Percentiles rank a stretch among this genome's conserved stretches.
Conservation (phyloP, 2,888 invertebrate species). For the Boloria euphrosyne region DNA sequence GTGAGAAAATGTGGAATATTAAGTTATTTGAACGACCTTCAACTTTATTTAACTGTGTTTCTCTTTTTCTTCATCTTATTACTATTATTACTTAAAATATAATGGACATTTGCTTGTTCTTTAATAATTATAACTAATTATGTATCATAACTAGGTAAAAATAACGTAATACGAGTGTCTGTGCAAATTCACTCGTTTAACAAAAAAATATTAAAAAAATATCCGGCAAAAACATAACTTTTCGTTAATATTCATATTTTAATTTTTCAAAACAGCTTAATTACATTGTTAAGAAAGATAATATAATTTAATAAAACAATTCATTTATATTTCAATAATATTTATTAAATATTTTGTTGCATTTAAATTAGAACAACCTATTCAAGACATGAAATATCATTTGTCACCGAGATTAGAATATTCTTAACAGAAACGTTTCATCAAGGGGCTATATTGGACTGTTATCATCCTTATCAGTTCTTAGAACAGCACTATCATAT, state of each 20-base stretch:
- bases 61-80: not conserved
- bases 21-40: conserved; percentile 15
- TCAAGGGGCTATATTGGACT: conserved; percentile 25
- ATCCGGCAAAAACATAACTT: no score
- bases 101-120: no score
- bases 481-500: conserved; percentile 49
- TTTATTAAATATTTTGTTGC: not conserved
- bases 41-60: conserved; percentile 3
- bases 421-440: conserved; percentile 17
- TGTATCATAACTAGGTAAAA: no score
- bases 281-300: no score
- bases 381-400: conserved; percentile 9
- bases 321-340: no score
- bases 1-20: conserved; percentile 20
- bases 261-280: no score
- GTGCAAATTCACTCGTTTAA: no score
- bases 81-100: not conserved
- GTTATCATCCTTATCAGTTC: conserved; percentile 44
- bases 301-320: no score
- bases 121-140: no score
- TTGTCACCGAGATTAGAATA: conserved; percentile 18
- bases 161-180: no score
- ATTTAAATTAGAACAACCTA: conserved; percentile 3
- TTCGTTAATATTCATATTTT: no score
- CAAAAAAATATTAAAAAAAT: no score